Base-by-base conservation (phyloP, 2,797 vertebrate species). In the Momotus momota region DNA sequence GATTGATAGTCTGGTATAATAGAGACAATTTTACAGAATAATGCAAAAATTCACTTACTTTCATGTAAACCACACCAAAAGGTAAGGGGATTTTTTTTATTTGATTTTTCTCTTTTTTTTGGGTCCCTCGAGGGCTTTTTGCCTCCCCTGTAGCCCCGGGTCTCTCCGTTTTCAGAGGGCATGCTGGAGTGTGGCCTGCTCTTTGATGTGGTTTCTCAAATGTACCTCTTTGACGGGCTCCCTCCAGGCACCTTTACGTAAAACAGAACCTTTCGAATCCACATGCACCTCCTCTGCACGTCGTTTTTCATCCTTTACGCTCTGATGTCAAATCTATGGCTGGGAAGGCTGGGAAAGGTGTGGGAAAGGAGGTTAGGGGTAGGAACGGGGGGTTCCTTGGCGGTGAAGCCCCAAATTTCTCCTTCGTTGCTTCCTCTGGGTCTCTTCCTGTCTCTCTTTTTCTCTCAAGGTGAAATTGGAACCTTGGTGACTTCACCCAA, bases 191-290 rank as follows among this genome's bases (percentile, higher is more conserved):
- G 85, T 94, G 92, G 29, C 89, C 69, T 51, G 23, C 4, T 9
- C 94, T 97, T 95, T 97, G 93, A 96, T 97, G 95, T 96, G 94
- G 94, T 93, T 96, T 96, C 96, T 71, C 40, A 69, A 80, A 88
- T 71, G 96, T 74, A 93, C 46, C 72, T 97, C 75, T 93, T 94
- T 73, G 13, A 13, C 57, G 90, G 62, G 92, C 77, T 97, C 93
- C 95, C 86, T 69, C 64, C 78, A 81, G 94, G 94, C 81, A 81
- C 35, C 91, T 96, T 96, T 80, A 90, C 95, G 96, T 45, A 87
- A 97, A 97, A 73, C 97, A 97, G 95, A 94, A 33, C 88, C 26
- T 86, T 21, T n/a, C 33, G 62, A 33, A 46, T 41, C 64, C 54
- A 55, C 81, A 41, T 33, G 72, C 54, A 79, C 67, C 60, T 90